Base-by-base conservation (phyloP, 2,113 vertebrate genomes). In the Chunga burmeisteri region DNA sequence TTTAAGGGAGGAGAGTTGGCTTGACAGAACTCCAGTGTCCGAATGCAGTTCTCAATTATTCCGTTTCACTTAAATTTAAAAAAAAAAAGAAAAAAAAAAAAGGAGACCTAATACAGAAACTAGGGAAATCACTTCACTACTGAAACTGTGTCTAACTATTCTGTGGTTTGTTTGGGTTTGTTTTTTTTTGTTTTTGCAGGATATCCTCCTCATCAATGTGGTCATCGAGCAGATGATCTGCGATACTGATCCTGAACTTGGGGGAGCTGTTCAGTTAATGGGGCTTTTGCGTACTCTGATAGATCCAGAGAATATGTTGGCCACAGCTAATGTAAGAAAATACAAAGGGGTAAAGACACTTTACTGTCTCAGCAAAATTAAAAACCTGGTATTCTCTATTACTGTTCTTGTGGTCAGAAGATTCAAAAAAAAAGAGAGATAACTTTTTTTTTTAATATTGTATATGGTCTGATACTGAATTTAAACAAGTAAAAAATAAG, bases 151-250 rank as follows among this genome's bases (percentile, higher is more conserved):
- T 53, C 16, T 79, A 2, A 84, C 16, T 34, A 14, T 23, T 23
- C 16, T 53, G 7, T 50, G 50, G 22, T 42, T 34, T 26, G 42
- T n/a, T 21, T 86, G 68, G 53, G 19, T 10, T 25, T 34, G 5
- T 56, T 87, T 80, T 34, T 38, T 38, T 38, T 38, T 38, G 38
- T 38, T 38, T 65, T 85, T 97, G 36, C 97, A 99, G 99, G 99
- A 99, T 90, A 99, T 99, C 86, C 98, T 99, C 91, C 98, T 99
- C 95, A 99, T 99, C 96, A 99, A 99, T n/a, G 99, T 99, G 84
- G 99, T 99, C 88, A 99, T 99, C 87, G 99, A 99, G 97, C 99
- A 99, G 98, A 99, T 99, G 99, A 99, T 99, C 95, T 99, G 99
- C 47, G 99, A 99, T 96, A 99, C 99, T 2, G 99, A 99, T 93